Percentiles rank a stretch among this genome's conserved stretches.
Conservation (phyloP, 1,140 invertebrate genomes). For the Coptotermes formosanus region DNA sequence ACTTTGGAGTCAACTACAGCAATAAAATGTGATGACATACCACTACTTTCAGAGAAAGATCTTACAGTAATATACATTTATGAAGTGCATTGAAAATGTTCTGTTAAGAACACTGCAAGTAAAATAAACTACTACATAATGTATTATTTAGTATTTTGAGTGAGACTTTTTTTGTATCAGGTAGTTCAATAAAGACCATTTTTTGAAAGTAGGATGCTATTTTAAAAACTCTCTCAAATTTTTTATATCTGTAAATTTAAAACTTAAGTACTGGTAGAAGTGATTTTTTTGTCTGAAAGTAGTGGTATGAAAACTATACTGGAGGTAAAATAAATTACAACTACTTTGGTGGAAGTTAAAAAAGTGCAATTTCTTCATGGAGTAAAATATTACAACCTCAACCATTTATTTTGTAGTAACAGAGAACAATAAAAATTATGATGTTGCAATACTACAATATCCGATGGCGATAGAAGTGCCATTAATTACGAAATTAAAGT, state of each 20-base stretch:
- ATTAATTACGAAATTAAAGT: background rate
- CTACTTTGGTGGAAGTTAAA: slow-evolving; percentile 8
- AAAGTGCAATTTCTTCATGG: slow-evolving; percentile 2
- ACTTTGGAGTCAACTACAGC: background rate
- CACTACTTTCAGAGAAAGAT: background rate
- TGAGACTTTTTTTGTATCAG: no score
- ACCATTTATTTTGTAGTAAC: slow-evolving; percentile 4
- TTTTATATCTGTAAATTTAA: no score
- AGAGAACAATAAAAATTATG: background rate
- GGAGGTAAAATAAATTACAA: slow-evolving; percentile 11
- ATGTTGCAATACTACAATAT: slow-evolving; percentile 5
- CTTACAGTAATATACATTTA: no score
- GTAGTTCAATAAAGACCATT: no score
- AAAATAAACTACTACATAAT: no score
- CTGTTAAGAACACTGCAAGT: no score
- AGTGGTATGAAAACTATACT: background rate
- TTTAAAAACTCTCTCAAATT: no score
- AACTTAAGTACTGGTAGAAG: no score
- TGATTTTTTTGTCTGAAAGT: background rate
- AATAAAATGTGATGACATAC: background rate
- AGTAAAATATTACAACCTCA: slow-evolving; percentile 1
- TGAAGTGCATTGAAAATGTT: no score
- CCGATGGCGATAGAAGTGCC: background rate
- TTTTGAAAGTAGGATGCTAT: no score
- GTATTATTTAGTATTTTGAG: no score